These are phyloP conservation scores for Dinothrombium tinctorium DNA, from an alignment of 1,140 invertebrate species.

Conservation along the genomic window DNA sequence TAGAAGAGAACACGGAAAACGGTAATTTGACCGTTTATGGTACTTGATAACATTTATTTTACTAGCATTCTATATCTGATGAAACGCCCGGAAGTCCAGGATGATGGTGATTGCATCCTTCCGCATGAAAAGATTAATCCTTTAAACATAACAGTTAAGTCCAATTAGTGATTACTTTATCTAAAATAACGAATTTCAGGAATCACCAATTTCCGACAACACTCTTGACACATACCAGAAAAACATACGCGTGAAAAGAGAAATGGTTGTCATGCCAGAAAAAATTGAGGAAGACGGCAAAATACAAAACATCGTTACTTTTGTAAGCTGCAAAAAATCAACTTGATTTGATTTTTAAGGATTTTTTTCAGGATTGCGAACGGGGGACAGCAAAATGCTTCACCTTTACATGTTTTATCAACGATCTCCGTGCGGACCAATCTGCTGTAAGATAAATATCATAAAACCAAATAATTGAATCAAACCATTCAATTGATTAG, in stretches of 20 bases:
- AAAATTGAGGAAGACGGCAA: conserved; percentile 38
- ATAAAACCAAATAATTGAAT: background rate
- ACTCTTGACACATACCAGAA: no score
- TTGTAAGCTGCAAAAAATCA: conserved; percentile 28
- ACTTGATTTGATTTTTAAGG: background rate
- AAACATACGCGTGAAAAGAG: conserved; percentile 26
- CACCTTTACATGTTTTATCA: conserved; percentile 51
- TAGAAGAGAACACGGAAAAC: conserved; percentile 49
- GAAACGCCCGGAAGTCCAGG: conserved; percentile 7
- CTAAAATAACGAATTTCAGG: background rate
- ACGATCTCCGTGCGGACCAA: conserved; percentile 42
- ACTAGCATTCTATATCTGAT: conserved; percentile 2
- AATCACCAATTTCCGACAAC: background rate
- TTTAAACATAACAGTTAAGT: conserved; percentile 31
- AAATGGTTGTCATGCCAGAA: conserved; percentile 41
- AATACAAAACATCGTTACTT: conserved; percentile 41
- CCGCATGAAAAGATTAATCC: conserved; percentile 37
- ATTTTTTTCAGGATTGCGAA: conserved; percentile 41
- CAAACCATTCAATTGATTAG: background rate
- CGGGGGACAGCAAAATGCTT: conserved; percentile 52
- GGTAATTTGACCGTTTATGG: conserved; percentile 49
- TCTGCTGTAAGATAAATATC: conserved; percentile 26
- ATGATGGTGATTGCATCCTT: conserved; percentile 20
- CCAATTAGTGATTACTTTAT: background rate
- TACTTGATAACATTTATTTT: background rate